Conservation (phyloP, 2,888 invertebrate species). For the Tipula helvola region DNA sequence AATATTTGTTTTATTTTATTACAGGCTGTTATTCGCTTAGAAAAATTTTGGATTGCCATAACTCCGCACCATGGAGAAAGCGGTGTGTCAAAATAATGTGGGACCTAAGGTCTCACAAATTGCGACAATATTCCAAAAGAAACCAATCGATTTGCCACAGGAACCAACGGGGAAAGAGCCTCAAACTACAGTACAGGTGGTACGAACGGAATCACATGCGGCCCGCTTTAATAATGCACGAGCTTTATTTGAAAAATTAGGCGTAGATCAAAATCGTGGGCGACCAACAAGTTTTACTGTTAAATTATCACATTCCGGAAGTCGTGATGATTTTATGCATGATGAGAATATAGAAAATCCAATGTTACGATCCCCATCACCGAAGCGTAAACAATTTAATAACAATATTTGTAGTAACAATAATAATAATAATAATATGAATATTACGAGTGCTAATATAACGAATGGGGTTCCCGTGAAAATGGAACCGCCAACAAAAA, state of each 20-base stretch:
- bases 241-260: constrained; percentile 81
- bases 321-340: constrained; percentile 34
- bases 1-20: neutral
- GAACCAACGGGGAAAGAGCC: constrained; percentile 31
- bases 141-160: constrained; percentile 40
- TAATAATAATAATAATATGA: constrained; percentile 21
- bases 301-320: constrained; percentile 31
- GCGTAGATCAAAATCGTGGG: constrained; percentile 52
- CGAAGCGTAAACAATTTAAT: constrained; percentile 25
- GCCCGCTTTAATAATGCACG: constrained; percentile 85
- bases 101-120: constrained; percentile 85
- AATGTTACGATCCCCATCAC: constrained; percentile 33
- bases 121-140: constrained; percentile 78
- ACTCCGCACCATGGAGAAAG: constrained; percentile 45
- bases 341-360: constrained; percentile 34
- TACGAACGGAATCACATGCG: constrained; percentile 77
- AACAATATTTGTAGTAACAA: constrained; percentile 8
- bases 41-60: neutral
- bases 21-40: neutral
- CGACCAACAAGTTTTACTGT: constrained; percentile 24
- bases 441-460: constrained; percentile 24
- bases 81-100: constrained; percentile 37
- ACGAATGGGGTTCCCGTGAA: constrained; percentile 36
- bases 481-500: constrained; percentile 26
- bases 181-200: constrained; percentile 52